These are phyloP conservation scores for Brenthis ino DNA, from an alignment of 2,888 invertebrate species.

Conservation along the genomic window DNA sequence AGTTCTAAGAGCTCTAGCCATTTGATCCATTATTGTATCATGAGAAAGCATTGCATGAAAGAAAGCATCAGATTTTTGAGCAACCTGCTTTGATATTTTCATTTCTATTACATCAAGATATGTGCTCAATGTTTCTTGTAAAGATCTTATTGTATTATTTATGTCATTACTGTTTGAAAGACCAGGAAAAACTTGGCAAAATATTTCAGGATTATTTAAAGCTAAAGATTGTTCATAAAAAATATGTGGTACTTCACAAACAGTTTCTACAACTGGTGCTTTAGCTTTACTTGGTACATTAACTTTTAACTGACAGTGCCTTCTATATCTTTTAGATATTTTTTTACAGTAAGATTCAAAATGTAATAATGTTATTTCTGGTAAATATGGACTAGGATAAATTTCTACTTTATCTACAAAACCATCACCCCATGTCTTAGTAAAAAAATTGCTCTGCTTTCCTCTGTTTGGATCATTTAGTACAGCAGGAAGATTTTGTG, in stretches of 20 bases:
- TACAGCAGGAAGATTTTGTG: constrained; percentile 97
- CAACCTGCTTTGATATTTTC: constrained; percentile 95
- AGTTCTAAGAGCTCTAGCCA: constrained; percentile 90
- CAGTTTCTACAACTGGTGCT: constrained; percentile 72
- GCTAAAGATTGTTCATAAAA: constrained; percentile 91
- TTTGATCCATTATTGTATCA: constrained; percentile 97
- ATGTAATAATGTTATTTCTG: constrained; percentile 90
- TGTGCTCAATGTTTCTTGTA: constrained; percentile 96
- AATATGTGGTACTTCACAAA: constrained; percentile 90
- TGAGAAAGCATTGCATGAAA: constrained; percentile 99
- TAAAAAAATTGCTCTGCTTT: constrained; percentile 96
- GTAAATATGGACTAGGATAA: constrained; percentile 89
- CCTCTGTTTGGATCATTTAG: constrained; percentile 96
- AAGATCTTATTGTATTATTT: constrained; percentile 85
- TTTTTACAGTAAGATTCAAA: constrained; percentile 94
- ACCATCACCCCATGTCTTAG: constrained; percentile 98
- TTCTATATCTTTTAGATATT: constrained; percentile 85
- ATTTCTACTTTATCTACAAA: constrained; percentile 93
- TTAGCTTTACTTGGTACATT: constrained; percentile 66
- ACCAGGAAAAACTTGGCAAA: constrained; percentile 92
- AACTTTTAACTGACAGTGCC: constrained; percentile 83
- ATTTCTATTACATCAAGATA: constrained; percentile 97
- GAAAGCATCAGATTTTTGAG: constrained; percentile 97
- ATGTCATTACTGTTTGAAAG: constrained; percentile 79
- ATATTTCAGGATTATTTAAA: constrained; percentile 90